These are phyloP conservation scores for Drosophila bocqueti DNA, from an alignment of 1,140 invertebrate species.

Conservation along the genomic window DNA sequence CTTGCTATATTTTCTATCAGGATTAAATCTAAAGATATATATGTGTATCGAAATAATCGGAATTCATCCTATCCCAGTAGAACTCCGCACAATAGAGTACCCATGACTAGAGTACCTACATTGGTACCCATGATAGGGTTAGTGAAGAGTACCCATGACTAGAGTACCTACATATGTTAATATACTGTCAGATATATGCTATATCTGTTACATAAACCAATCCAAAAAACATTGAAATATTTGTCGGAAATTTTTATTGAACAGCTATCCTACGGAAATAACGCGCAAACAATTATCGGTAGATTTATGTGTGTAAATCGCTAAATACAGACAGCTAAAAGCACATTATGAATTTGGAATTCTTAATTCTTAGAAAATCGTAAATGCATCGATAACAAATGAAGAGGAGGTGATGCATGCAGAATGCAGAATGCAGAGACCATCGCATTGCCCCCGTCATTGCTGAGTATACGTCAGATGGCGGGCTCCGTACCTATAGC, in stretches of 20 bases:
- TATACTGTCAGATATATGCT: too few species aligned
- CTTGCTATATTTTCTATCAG: too few species aligned
- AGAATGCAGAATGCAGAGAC: slow-evolving; percentile 25
- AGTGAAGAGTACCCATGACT: too few species aligned
- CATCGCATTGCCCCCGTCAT: slow-evolving; percentile 19
- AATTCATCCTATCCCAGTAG: too few species aligned
- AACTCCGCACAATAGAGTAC: too few species aligned
- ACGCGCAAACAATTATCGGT: slow-evolving; percentile 56
- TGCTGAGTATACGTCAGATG: slow-evolving; percentile 29
- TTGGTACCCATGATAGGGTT: too few species aligned
- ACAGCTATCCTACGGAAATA: slow-evolving; percentile 55
- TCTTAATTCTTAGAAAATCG: slow-evolving; percentile 69
- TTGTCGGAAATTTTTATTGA: slow-evolving; percentile 50
- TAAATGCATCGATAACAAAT: slow-evolving; percentile 80
- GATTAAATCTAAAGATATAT: too few species aligned
- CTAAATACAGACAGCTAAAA: slow-evolving; percentile 75
- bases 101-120: too few species aligned
- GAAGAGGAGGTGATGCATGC: slow-evolving; percentile 17
- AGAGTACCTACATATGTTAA: too few species aligned
- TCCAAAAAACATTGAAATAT: not conserved
- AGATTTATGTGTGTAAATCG: slow-evolving; percentile 48
- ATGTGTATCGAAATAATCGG: too few species aligned
- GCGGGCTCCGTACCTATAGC: slow-evolving; percentile 3
- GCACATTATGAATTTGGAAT: slow-evolving; percentile 72
- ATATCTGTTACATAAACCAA: too few species aligned